These are phyloP conservation scores for Argyresthia goedartella DNA, from an alignment of 2,888 invertebrate genomes.

Conservation along the genomic window DNA sequence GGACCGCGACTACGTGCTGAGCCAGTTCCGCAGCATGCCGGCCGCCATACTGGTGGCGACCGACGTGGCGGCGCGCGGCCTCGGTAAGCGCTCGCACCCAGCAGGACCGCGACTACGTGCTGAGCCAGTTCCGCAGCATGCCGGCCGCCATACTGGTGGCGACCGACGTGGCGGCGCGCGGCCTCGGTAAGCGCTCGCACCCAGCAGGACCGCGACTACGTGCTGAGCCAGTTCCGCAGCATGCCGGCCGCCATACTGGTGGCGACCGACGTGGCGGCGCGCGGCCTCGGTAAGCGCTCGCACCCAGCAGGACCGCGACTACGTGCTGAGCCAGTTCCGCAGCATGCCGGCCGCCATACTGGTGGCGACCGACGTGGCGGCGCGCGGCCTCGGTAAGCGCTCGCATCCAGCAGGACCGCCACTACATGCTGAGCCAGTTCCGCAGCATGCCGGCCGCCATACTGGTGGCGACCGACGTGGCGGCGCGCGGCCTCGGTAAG, in stretches of 20 bases:
- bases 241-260: constrained; percentile 86
- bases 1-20: constrained; percentile 88
- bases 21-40: constrained; percentile 83
- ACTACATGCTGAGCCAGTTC: constrained; percentile 88
- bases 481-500: constrained; percentile 92
- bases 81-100: constrained; percentile 91
- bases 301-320: constrained; percentile 91
- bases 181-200: constrained; percentile 88
- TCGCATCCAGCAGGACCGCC: constrained; percentile 90
- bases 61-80: constrained; percentile 92
- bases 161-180: constrained; percentile 94
- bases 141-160: constrained; percentile 88
- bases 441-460: constrained; percentile 82
- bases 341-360: constrained; percentile 83
- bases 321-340: constrained; percentile 86
- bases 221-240: constrained; percentile 84
- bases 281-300: constrained; percentile 89
- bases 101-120: constrained; percentile 89
- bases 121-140: constrained; percentile 84
- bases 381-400: constrained; percentile 88
- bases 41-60: constrained; percentile 92
- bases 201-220: constrained; percentile 91
- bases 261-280: constrained; percentile 94
- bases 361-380: constrained; percentile 95
- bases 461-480: constrained; percentile 94